A percentile compares a stretch with the other conserved stretches of the same genome.
phyloP scores from a whole-genome alignment of 2,113 vertebrate genomes.

The Agelaius tricolor region DNA sequence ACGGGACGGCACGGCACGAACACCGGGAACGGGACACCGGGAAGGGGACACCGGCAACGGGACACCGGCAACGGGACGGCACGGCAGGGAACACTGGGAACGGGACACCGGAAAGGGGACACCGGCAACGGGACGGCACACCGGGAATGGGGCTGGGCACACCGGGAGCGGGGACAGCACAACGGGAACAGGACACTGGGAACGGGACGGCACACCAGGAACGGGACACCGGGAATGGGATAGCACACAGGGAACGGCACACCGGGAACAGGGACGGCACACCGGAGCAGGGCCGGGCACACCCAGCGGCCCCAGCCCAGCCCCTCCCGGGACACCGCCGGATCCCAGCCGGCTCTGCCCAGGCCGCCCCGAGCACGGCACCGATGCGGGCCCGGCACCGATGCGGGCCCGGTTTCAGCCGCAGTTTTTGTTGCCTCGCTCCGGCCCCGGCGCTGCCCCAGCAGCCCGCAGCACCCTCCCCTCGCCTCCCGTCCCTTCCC shows the following conservation, averaged over 20 bases:
- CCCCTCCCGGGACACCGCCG: neutral
- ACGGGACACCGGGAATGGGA: too few relatives aligned
- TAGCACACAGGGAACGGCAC: too few relatives aligned
- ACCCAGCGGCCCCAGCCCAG: neutral
- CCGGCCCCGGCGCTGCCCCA: too few relatives aligned
- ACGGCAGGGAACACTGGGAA: neutral
- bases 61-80: too few relatives aligned
- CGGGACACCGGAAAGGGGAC: neutral
- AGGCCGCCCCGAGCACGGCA: neutral
- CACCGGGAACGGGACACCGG: too few relatives aligned
- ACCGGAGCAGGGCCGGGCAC: neutral
- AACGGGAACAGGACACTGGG: neutral
- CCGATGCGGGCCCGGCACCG: too few relatives aligned
- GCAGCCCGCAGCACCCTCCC: neutral
- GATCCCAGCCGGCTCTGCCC: neutral
- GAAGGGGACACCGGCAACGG: neutral
- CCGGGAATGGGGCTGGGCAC: neutral
- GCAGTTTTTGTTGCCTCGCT: too few relatives aligned
- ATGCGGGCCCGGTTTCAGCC: too few relatives aligned
- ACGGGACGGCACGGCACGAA: too few relatives aligned
- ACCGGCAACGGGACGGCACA: neutral
- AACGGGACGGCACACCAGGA: too few relatives aligned
- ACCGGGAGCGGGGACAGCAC: neutral
- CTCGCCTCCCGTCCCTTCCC: too few relatives aligned
- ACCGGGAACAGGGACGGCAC: too few relatives aligned